Percentiles rank a stretch among this genome's conserved stretches.
phyloP scores from a whole-genome alignment of 2,888 invertebrate species.

The Lepidochitona cinerea region DNA sequence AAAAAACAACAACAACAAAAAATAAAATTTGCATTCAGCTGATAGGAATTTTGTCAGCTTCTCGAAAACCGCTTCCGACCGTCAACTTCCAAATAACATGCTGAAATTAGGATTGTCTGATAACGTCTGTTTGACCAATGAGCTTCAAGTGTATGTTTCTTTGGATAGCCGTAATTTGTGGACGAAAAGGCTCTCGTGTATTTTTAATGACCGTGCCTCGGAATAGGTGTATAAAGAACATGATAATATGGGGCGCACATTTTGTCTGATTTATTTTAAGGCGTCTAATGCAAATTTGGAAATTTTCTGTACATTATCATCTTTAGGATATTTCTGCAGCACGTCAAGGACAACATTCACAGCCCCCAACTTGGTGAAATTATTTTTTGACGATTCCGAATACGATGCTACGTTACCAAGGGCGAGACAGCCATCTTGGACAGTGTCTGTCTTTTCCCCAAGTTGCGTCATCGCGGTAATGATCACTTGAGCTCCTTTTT shows the following conservation, averaged over 20 bases:
- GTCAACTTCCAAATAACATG: too few relatives aligned
- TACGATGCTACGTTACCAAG: neutral
- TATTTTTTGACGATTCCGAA: neutral
- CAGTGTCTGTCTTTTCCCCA: neutral
- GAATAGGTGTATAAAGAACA: too few relatives aligned
- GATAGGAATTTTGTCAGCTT: too few relatives aligned
- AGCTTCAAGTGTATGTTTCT: too few relatives aligned
- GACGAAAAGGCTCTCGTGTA: too few relatives aligned
- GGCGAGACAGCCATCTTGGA: neutral
- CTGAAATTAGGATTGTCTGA: too few relatives aligned
- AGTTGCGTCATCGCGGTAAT: neutral
- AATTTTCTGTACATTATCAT: neutral
- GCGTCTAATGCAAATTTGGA: neutral
- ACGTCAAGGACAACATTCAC: neutral
- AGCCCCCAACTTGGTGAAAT: neutral
- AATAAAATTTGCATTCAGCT: too few relatives aligned
- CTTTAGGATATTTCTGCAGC: neutral
- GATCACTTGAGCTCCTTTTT: neutral
- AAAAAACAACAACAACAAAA: too few relatives aligned
- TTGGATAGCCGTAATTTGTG: too few relatives aligned
- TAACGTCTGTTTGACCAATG: too few relatives aligned
- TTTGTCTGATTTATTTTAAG: neutral
- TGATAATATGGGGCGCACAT: neutral
- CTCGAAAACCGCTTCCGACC: too few relatives aligned
- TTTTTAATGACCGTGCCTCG: too few relatives aligned